Conservation (phyloP, 2,797 vertebrate species). For the Sus cebifrons region DNA sequence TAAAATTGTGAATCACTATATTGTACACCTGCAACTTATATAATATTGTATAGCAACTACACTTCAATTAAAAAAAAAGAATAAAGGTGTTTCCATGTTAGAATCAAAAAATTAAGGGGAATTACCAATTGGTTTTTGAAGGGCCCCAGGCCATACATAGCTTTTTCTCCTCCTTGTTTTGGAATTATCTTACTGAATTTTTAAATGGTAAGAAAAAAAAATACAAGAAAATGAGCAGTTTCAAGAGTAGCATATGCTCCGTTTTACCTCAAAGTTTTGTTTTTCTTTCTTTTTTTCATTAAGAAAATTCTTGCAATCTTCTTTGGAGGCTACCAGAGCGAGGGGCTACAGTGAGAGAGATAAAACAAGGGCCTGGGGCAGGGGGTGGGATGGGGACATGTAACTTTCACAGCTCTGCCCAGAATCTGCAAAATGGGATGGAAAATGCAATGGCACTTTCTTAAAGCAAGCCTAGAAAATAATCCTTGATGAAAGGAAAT, state of each 20-base stretch:
- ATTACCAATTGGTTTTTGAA: conserved; percentile 38
- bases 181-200: conserved; percentile 21
- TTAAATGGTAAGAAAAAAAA: conserved; percentile 41
- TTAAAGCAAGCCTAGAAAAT: conserved; percentile 55
- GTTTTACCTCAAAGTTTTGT: background rate
- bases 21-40: background rate
- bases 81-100: conserved; percentile 8
- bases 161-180: conserved; percentile 61
- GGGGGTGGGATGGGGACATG: too few species aligned
- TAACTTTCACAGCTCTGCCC: background rate
- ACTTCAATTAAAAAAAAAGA: background rate
- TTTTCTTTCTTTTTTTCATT: background rate
- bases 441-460: background rate
- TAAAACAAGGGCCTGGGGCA: background rate
- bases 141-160: background rate
- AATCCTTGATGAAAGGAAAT: conserved; percentile 13
- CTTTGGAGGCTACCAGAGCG: background rate
- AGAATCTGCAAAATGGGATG: background rate
- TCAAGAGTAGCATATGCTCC: background rate
- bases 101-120: background rate
- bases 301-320: background rate
- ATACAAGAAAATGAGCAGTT: conserved; percentile 29
- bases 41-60: background rate
- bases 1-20: background rate
- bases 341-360: background rate